These are phyloP conservation scores for Pseudopipra pipra DNA, from an alignment of 2,113 vertebrate species.

Conservation along the genomic window DNA sequence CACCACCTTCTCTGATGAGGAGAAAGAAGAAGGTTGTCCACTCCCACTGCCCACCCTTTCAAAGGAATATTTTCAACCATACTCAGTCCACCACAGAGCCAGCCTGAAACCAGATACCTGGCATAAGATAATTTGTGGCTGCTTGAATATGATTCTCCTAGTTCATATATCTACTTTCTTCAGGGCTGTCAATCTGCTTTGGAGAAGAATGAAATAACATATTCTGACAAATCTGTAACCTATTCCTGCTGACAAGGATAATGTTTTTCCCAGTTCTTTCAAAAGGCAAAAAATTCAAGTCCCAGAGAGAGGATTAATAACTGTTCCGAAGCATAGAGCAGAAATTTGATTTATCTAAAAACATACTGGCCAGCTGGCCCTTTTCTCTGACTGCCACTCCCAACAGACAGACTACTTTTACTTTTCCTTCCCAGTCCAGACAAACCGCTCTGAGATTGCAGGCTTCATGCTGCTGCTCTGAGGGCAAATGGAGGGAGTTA, in stretches of 20 bases:
- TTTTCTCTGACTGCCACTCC: not conserved
- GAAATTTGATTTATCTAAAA: not conserved
- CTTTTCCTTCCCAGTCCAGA: not conserved
- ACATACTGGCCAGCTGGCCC: not conserved
- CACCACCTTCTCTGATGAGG: not conserved
- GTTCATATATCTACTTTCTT: not conserved
- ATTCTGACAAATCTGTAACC: not conserved
- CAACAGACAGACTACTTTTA: not conserved
- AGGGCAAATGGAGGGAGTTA: not conserved
- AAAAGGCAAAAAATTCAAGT: not conserved
- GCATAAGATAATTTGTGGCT: not conserved
- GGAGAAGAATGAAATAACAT: not conserved
- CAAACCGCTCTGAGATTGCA: not conserved
- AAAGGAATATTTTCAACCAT: not conserved
- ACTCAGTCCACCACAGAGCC: not conserved
- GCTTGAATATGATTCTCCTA: not conserved
- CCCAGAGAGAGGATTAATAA: not conserved
- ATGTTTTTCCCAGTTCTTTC: not conserved
- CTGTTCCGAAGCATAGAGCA: not conserved
- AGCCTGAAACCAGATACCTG: not conserved
- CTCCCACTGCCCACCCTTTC: not conserved
- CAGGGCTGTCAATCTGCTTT: not conserved
- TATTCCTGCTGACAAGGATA: not conserved
- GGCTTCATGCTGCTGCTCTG: not conserved
- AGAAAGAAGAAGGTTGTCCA: not conserved